Evolutionary conservation across 2,888 invertebrate genomes (phyloP).

Genomic region (Celastrina argiolus): DNA sequence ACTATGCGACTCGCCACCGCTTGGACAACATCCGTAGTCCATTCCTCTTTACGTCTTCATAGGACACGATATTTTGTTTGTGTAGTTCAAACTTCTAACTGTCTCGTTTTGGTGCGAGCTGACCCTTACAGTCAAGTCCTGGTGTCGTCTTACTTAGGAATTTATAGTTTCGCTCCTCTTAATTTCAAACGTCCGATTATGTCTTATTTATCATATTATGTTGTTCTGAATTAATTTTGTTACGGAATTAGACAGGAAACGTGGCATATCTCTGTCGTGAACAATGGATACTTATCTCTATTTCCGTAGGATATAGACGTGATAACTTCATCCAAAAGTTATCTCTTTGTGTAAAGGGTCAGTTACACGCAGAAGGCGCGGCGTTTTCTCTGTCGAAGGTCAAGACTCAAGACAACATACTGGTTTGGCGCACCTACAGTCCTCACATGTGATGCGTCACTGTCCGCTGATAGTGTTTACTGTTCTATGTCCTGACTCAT

Average conservation of each 20-base stretch:
- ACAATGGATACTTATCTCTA: not conserved
- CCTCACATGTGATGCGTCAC: slow-evolving; percentile 58
- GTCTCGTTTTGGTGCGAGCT: too few relatives aligned
- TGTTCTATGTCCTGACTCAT: slow-evolving; percentile 65
- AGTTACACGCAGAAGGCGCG: slow-evolving; percentile 24
- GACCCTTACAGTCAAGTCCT: too few relatives aligned
- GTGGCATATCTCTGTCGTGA: not conserved
- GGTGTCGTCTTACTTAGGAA: not conserved
- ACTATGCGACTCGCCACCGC: not conserved
- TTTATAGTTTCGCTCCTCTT: not conserved
- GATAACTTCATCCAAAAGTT: not conserved
- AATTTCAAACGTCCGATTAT: not conserved
- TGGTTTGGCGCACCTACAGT: slow-evolving; percentile 54
- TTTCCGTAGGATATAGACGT: not conserved
- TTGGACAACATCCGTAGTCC: not conserved
- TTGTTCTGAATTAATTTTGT: not conserved
- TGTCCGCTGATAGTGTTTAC: slow-evolving; percentile 65
- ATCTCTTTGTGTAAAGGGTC: slow-evolving; percentile 17
- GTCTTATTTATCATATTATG: not conserved
- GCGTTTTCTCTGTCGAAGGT: slow-evolving; percentile 39
- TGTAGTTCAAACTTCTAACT: not conserved
- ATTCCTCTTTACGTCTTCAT: not conserved
- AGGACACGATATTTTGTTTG: not conserved
- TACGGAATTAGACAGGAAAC: not conserved
- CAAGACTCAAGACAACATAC: slow-evolving; percentile 42